Evolutionary conservation across 2,113 vertebrate species (phyloP), one percentile per base, ranked within the genome.

Genomic region (Morone chrysops): DNA sequence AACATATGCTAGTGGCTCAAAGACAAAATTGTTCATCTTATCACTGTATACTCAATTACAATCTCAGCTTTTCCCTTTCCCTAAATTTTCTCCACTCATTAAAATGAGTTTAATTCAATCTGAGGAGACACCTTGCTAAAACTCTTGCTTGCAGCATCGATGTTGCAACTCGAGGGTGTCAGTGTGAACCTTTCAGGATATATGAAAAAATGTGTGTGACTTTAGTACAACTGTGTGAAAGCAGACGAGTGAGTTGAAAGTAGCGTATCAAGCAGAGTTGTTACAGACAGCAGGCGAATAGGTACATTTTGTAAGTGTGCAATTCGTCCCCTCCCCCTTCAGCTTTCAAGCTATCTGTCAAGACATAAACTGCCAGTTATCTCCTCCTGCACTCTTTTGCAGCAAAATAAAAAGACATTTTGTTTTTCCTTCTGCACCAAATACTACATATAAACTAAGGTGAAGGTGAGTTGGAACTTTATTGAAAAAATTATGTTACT

Each of bases 381-480:
- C 57, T 68, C 13, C 56, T 72, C 40, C 68, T 61, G 45, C 38
- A 50, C 9, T 16, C 18, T n/a, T 48, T 18, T 59, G 41, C 36
- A 62, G 47, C 80, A 68, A 17, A 70, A 68, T 14, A 82, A 38
- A 51, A 73, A 80, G 20, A 57, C 12, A 20, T 36, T 70, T 47
- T 47, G n/a, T 66, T 73, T 71, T 67, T 57, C 5, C 62, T 75
- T 81, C 14, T 47, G 69, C 38, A 25, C 13, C 78, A 70, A 80
- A 71, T 31, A 31, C n/a, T 40, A 45, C 51, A 60, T 71, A 45
- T 79, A 75, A 79, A 69, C 40, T 54, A 41, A 61, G n/a, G 48
- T 75, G 54, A 80, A 81, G 70, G 54, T 47, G 66, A 81, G 65
- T 40, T 80, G 47, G 57, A 75, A 59, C 17, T 5, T 60, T n/a